Percentiles rank a stretch among this genome's conserved stretches.
phyloP scores from a whole-genome alignment of 2,888 invertebrate genomes.

The Dicyrtoma fusca region DNA sequence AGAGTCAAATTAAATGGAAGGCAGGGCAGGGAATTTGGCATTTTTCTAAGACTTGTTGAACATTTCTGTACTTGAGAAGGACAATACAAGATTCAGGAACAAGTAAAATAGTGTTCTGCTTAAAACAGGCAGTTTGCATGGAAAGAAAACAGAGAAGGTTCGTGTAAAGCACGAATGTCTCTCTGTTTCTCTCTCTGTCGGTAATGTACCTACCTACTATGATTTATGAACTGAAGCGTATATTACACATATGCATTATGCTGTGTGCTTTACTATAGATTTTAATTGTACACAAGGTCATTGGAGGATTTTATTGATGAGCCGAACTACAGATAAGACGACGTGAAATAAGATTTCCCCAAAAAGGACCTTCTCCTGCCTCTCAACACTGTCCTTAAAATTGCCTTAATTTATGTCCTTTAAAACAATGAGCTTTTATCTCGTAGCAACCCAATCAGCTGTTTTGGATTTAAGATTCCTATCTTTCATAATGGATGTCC shows the following conservation, averaged over 20 bases:
- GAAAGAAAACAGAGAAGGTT: not conserved
- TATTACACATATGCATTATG: no score
- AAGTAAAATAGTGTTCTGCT: no score
- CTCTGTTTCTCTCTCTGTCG: not conserved
- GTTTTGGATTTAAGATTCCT: no score
- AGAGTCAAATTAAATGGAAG: conserved; percentile 24
- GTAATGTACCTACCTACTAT: not conserved
- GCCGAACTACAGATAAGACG: not conserved
- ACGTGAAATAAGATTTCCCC: no score
- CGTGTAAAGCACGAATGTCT: not conserved
- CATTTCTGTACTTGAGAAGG: not conserved
- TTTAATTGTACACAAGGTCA: conserved; percentile 32
- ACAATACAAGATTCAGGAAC: no score
- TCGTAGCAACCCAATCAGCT: no score
- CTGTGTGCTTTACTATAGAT: no score
- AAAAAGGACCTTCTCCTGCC: not conserved
- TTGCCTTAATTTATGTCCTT: not conserved
- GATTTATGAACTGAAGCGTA: conserved; percentile 16
- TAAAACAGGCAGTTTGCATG: not conserved
- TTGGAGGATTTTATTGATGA: no score
- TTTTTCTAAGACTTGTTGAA: no score
- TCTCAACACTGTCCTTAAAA: not conserved
- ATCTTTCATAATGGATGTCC: no score
- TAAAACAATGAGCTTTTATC: no score
- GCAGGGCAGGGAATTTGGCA: no score